Evolutionary conservation across 2,888 invertebrate species (phyloP).

Genomic region (Tenthredo notha): DNA sequence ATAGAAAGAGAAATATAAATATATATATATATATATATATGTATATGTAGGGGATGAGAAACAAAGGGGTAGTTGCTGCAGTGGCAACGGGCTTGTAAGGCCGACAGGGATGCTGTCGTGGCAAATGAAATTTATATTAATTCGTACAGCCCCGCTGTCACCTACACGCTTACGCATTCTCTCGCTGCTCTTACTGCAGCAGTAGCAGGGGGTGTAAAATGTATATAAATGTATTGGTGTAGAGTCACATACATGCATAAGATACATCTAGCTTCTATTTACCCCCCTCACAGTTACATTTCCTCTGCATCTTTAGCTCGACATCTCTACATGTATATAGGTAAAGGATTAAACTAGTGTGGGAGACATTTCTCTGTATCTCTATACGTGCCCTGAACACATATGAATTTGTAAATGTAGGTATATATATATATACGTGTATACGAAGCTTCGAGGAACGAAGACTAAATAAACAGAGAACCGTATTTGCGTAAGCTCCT

Average conservation of each 20-base stretch:
- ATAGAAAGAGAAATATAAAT: not conserved
- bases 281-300: not conserved
- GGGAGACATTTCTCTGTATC: not conserved
- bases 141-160: conserved; percentile 68
- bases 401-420: not conserved
- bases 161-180: conserved; percentile 44
- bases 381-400: not conserved
- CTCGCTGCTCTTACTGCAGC: conserved; percentile 21
- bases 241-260: not conserved
- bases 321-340: not conserved
- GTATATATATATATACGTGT: no score
- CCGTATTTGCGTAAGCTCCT: conserved; percentile 31
- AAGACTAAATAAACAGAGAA: conserved; percentile 40
- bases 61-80: conserved; percentile 47
- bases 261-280: not conserved
- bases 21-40: not conserved
- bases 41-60: not conserved
- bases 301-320: not conserved
- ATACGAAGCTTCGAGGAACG: not conserved
- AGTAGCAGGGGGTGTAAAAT: not conserved
- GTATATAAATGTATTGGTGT: no score
- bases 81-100: conserved; percentile 47
- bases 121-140: conserved; percentile 74
- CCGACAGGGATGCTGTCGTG: conserved; percentile 54
- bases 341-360: not conserved